Percentiles rank a stretch among this genome's conserved stretches.
Conservation (phyloP, 1,140 invertebrate species). For the Trinorchestia longiramus region DNA sequence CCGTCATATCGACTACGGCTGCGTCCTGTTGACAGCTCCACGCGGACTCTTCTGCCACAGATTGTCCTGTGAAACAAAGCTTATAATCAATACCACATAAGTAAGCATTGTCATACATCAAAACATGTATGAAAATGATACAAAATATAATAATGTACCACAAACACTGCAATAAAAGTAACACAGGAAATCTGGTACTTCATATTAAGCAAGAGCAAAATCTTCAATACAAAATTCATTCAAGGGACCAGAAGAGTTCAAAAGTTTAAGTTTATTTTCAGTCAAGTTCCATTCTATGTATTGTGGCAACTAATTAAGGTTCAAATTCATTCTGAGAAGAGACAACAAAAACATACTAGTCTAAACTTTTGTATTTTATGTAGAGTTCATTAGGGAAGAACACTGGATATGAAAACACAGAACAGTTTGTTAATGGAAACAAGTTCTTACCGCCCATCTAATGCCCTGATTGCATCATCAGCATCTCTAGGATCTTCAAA, state of each 20-base stretch:
- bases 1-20: constrained; percentile 51
- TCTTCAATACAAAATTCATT: too few species aligned
- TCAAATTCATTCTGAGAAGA: too few species aligned
- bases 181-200: too few species aligned
- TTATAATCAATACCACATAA: neutral
- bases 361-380: too few species aligned
- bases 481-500: constrained; percentile 89
- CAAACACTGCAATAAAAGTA: neutral
- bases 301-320: too few species aligned
- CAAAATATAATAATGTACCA: too few species aligned
- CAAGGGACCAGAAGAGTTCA: neutral
- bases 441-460: constrained; percentile 76
- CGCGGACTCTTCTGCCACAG: constrained; percentile 39
- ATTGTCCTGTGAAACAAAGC: constrained; percentile 48
- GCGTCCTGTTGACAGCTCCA: constrained; percentile 51
- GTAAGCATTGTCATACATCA: neutral
- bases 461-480: constrained; percentile 86
- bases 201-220: too few species aligned
- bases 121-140: neutral
- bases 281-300: neutral
- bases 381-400: too few species aligned
- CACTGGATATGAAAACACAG: too few species aligned
- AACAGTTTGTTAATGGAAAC: too few species aligned
- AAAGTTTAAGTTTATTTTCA: neutral
- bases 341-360: too few species aligned